These are phyloP conservation scores for Gryllus longicercus DNA, from an alignment of 2,888 invertebrate genomes.

Conservation along the genomic window DNA sequence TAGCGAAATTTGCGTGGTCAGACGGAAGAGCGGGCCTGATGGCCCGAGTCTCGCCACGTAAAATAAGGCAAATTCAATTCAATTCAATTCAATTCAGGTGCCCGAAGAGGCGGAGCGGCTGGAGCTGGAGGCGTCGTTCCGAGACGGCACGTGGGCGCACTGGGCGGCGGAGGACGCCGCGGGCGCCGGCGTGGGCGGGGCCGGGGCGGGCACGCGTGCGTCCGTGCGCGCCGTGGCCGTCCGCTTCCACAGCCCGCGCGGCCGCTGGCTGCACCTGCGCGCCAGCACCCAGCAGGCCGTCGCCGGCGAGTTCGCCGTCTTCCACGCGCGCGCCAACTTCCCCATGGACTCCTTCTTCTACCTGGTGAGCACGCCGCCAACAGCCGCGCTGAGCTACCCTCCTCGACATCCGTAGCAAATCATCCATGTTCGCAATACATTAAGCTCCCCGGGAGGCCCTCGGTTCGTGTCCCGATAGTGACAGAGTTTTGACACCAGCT, in stretches of 20 bases:
- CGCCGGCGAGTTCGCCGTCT: conserved; percentile 54
- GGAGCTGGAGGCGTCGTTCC: conserved; percentile 35
- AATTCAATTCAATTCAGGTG: no score
- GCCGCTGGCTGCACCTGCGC: conserved; percentile 49
- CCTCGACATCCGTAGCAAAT: no score
- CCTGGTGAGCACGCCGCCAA: conserved; percentile 45
- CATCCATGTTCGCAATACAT: no score
- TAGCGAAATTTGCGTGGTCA: no score
- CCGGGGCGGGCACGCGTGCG: background rate
- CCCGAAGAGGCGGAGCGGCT: conserved; percentile 38
- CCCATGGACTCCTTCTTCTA: conserved; percentile 51
- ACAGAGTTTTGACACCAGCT: no score
- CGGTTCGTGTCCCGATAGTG: no score
- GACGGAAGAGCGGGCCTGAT: no score
- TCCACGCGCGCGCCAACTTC: conserved; percentile 53
- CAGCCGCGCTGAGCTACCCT: no score
- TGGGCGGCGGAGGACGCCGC: background rate
- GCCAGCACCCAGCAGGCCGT: conserved; percentile 48
- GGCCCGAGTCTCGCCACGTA: no score
- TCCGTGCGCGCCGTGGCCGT: conserved; percentile 28
- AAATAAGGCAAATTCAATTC: no score
- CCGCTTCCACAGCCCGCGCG: conserved; percentile 45
- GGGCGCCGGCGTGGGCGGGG: background rate
- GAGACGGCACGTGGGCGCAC: conserved; percentile 19
- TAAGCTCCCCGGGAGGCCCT: no score